Evolutionary conservation across 2,888 invertebrate genomes (phyloP).

Genomic region (Schrankia costaestrigalis): DNA sequence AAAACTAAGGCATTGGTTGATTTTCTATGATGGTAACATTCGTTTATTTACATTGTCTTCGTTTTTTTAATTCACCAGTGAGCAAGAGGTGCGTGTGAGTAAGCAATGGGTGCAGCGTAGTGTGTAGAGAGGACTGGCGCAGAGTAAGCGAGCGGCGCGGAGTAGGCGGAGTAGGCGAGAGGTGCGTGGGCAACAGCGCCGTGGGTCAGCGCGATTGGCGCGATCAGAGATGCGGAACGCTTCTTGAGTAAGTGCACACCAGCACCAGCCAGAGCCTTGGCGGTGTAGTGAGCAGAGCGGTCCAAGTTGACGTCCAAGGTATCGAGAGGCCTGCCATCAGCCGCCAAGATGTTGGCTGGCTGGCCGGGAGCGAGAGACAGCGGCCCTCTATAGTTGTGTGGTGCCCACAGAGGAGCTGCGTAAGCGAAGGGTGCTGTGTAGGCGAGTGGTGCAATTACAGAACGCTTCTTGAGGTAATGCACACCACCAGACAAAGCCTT

Average conservation of each 20-base stretch:
- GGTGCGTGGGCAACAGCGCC: slow-evolving; percentile 14
- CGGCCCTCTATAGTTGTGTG: slow-evolving; percentile 60
- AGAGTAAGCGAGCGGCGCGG: slow-evolving; percentile 32
- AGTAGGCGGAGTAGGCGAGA: no score
- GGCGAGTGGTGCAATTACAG: slow-evolving; percentile 11
- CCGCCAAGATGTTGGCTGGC: slow-evolving; percentile 62
- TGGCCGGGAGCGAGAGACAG: slow-evolving; percentile 68
- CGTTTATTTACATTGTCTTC: no score
- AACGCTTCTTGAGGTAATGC: slow-evolving; percentile 1
- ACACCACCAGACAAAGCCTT: slow-evolving; percentile 39
- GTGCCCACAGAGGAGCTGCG: slow-evolving; percentile 21
- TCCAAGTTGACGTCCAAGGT: slow-evolving; percentile 69
- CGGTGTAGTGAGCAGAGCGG: slow-evolving; percentile 58
- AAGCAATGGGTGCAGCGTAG: slow-evolving; percentile 4
- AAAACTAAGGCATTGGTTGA: no score
- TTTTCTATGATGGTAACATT: no score
- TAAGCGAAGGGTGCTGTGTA: slow-evolving; percentile 28
- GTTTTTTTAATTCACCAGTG: no score
- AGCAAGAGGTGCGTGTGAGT: slow-evolving; percentile 5
- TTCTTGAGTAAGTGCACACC: slow-evolving; percentile 53
- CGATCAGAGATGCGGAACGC: slow-evolving; percentile 46
- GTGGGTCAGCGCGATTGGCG: slow-evolving; percentile 7
- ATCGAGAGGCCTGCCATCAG: slow-evolving; percentile 68
- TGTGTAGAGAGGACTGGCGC: slow-evolving; percentile 17
- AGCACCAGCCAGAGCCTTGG: slow-evolving; percentile 44